Conservation (phyloP, 2,888 invertebrate genomes). For the Eupithecia pulchellata region DNA sequence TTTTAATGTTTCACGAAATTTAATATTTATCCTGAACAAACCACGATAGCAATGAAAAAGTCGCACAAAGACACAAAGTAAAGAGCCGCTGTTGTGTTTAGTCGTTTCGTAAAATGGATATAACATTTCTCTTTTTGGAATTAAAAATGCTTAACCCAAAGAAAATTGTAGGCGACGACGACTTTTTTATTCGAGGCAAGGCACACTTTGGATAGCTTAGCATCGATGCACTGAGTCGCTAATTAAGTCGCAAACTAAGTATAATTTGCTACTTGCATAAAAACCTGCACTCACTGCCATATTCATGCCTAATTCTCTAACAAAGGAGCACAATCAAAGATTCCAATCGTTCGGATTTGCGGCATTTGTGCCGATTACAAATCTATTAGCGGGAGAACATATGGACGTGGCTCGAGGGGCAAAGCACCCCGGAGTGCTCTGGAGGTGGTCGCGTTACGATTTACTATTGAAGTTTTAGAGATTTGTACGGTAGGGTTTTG, state of each 20-base stretch:
- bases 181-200: too few relatives aligned
- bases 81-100: too few relatives aligned
- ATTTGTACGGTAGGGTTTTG: constrained; percentile 20
- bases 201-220: too few relatives aligned
- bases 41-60: background rate
- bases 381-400: constrained; percentile 77
- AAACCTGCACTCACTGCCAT: constrained; percentile 30
- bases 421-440: constrained; percentile 59
- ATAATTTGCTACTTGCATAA: background rate
- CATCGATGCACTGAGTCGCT: too few relatives aligned
- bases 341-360: constrained; percentile 68
- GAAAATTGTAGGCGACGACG: too few relatives aligned
- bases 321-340: constrained; percentile 57
- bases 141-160: too few relatives aligned
- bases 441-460: constrained; percentile 58
- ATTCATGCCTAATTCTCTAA: constrained; percentile 36
- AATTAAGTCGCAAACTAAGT: background rate
- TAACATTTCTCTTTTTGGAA: too few relatives aligned
- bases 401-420: constrained; percentile 65
- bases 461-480: constrained; percentile 32
- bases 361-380: constrained; percentile 76
- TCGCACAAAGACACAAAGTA: background rate
- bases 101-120: too few relatives aligned
- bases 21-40: background rate
- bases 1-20: background rate